Conservation (phyloP, 2,797 vertebrate species). For the Pelobates cultripes region DNA sequence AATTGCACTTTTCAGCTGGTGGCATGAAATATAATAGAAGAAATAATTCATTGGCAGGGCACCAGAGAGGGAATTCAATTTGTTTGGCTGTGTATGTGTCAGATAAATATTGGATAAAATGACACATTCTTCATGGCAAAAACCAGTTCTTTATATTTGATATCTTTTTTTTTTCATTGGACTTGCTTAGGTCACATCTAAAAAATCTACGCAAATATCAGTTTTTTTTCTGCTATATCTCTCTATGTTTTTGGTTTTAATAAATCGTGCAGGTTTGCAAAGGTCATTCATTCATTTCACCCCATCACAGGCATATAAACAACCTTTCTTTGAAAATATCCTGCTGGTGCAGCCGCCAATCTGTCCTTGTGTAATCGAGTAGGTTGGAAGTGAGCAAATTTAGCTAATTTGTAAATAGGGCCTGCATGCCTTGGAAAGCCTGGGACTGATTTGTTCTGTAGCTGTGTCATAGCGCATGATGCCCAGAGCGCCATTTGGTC, state of each 20-base stretch:
- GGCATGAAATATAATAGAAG: background rate
- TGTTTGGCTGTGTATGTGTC: no score
- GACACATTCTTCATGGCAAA: no score
- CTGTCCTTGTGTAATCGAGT: constrained; percentile 1
- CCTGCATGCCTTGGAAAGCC: constrained; percentile 36
- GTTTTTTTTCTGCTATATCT: no score
- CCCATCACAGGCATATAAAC: background rate
- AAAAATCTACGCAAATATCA: background rate
- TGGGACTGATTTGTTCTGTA: constrained; percentile 18
- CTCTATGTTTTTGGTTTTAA: background rate
- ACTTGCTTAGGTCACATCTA: background rate
- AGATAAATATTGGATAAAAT: background rate
- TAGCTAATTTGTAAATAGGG: constrained; percentile 38
- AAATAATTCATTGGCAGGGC: background rate
- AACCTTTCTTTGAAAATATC: constrained; percentile 15
- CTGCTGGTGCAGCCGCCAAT: constrained; percentile 4
- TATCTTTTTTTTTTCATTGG: no score
- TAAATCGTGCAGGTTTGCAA: constrained; percentile 26
- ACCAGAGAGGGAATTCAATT: background rate
- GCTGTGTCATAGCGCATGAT: constrained; percentile 16
- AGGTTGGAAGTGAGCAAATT: constrained; percentile 4
- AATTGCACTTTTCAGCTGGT: background rate
- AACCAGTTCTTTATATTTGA: no score
- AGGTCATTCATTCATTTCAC: constrained; percentile 31
- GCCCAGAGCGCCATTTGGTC: constrained; percentile 50